These are phyloP conservation scores for Chrysomallon squamiferum DNA, from an alignment of 1,140 invertebrate genomes.

Conservation along the genomic window DNA sequence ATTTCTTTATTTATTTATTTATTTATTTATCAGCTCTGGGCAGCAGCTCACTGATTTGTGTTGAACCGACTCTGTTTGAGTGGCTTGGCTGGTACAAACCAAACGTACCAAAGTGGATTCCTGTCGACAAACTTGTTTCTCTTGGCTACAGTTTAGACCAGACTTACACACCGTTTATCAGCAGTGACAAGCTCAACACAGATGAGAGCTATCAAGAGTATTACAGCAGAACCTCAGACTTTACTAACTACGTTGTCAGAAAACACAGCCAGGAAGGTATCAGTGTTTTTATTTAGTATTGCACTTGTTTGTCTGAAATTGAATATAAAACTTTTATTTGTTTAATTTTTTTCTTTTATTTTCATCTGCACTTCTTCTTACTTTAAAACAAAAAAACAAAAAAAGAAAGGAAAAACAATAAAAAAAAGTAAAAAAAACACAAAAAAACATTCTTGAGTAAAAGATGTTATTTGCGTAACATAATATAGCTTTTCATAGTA, in stretches of 20 bases:
- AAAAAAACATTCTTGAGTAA: too few species aligned
- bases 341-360: too few species aligned
- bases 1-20: too few species aligned
- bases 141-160: slow-evolving; percentile 77
- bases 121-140: slow-evolving; percentile 72
- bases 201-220: slow-evolving; percentile 70
- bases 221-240: slow-evolving; percentile 69
- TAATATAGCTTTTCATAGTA: too few species aligned
- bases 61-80: slow-evolving; percentile 91
- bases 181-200: slow-evolving; percentile 60
- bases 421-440: too few species aligned
- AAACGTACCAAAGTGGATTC: slow-evolving; percentile 81
- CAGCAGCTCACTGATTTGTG: slow-evolving; percentile 71
- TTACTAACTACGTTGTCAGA: slow-evolving; percentile 59
- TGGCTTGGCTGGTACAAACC: slow-evolving; percentile 90
- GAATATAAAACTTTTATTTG: too few species aligned
- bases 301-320: background rate
- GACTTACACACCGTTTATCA: slow-evolving; percentile 74
- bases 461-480: too few species aligned
- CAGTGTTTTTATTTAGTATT: background rate
- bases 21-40: slow-evolving; percentile 62
- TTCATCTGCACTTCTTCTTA: too few species aligned
- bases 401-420: too few species aligned
- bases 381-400: too few species aligned
- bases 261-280: slow-evolving; percentile 43